These are phyloP conservation scores for Drosophila equinoxialis DNA, from an alignment of 1,140 invertebrate genomes.

Conservation along the genomic window DNA sequence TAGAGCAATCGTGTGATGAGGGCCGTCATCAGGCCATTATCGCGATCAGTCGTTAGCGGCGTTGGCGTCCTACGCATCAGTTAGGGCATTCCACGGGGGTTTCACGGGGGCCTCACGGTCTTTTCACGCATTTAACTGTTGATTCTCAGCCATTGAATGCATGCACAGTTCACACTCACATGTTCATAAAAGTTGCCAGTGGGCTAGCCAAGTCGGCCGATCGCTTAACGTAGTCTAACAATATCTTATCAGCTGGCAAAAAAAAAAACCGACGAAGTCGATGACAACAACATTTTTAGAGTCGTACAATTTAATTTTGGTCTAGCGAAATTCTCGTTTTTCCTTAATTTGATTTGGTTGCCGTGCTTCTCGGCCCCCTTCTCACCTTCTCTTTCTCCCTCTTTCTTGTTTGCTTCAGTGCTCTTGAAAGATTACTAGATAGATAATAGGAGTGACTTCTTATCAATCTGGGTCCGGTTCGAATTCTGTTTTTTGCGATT, in stretches of 20 bases:
- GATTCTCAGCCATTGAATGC: conserved; percentile 50
- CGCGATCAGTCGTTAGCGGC: conserved; percentile 43
- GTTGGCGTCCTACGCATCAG: conserved; percentile 2
- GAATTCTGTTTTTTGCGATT: conserved; percentile 15
- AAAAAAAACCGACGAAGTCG: conserved; percentile 1
- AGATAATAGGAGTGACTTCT: conserved; percentile 16
- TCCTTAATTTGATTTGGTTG: conserved; percentile 11
- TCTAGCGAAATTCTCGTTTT: background rate
- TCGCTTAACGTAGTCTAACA: conserved; percentile 16
- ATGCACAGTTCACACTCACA: conserved; percentile 44
- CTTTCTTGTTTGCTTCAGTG: conserved; percentile 12
- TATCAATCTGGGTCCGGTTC: conserved; percentile 54
- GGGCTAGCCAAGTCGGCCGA: conserved; percentile 42
- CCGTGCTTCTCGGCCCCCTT: conserved; percentile 30
- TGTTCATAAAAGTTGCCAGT: conserved; percentile 23
- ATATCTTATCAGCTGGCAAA: conserved; percentile 44
- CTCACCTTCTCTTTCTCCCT: background rate
- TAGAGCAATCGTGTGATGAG: conserved; percentile 52
- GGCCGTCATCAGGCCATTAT: conserved; percentile 39
- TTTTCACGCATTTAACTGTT: conserved; percentile 40
- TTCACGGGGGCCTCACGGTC: conserved; percentile 65
- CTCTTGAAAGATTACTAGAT: conserved; percentile 30
- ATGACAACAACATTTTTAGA: conserved; percentile 8
- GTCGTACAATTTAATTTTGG: conserved; percentile 21
- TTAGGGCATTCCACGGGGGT: conserved; percentile 37